phyloP scores from a whole-genome alignment of 1,140 invertebrate genomes.

The Leucophenga varia region DNA sequence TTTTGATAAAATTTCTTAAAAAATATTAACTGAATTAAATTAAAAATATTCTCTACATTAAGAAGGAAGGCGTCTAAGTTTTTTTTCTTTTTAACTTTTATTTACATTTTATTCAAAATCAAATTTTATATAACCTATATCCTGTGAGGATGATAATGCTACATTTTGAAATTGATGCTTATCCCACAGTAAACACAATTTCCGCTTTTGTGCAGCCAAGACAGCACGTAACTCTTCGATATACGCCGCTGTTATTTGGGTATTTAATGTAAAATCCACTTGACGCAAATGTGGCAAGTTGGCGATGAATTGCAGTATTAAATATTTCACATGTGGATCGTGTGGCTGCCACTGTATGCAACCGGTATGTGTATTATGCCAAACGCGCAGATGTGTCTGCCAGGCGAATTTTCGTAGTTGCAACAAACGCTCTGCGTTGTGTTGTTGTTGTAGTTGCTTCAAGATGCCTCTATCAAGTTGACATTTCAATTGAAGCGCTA shows the following conservation, averaged over 20 bases:
- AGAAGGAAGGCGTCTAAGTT: no score
- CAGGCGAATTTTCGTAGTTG: conserved; percentile 30
- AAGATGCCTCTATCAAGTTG: conserved; percentile 29
- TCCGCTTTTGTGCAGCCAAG: no score
- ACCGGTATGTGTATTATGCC: conserved; percentile 33
- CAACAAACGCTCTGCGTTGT: conserved; percentile 6
- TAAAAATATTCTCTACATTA: no score
- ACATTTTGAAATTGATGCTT: no score
- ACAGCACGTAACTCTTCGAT: conserved; percentile 2
- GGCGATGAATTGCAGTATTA: conserved; percentile 29
- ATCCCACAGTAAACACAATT: no score
- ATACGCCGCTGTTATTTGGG: conserved; percentile 41
- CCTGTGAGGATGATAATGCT: no score
- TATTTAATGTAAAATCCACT: conserved; percentile 45
- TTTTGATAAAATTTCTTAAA: no score
- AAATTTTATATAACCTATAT: no score
- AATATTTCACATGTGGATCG: conserved; percentile 29
- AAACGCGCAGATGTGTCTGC: conserved; percentile 37
- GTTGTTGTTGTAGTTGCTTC: conserved; percentile 14
- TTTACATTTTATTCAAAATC: no score
- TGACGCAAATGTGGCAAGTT: conserved; percentile 24
- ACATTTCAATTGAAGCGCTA: conserved; percentile 38
- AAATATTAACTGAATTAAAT: no score
- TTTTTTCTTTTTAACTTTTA: no score
- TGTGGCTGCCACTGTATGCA: conserved; percentile 45